Evolutionary conservation across 2,113 vertebrate genomes (phyloP).

Genomic region (Ciconia boyciana): DNA sequence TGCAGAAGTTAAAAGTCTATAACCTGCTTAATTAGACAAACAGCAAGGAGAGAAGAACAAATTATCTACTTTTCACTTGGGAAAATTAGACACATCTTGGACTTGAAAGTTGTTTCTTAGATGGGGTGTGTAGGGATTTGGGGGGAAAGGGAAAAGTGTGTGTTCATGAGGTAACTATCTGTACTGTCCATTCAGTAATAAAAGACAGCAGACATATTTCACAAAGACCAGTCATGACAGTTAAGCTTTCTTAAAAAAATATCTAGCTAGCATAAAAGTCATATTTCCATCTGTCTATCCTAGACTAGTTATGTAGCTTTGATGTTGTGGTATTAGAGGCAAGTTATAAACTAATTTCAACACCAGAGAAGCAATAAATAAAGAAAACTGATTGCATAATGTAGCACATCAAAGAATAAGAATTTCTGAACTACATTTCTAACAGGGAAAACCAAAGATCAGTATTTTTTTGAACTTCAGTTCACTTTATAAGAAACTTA

Average conservation of each 20-base stretch:
- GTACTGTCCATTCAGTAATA: neutral
- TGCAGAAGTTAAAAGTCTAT: neutral
- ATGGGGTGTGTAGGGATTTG: neutral
- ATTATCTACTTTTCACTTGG: neutral
- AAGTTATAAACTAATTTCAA: neutral
- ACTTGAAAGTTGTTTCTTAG: neutral
- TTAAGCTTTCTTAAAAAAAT: neutral
- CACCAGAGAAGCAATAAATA: neutral
- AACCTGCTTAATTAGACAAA: neutral
- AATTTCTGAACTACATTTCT: neutral
- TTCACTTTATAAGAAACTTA: neutral
- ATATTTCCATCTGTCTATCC: neutral
- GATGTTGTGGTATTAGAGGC: neutral
- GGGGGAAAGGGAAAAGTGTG: neutral
- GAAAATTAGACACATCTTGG: neutral
- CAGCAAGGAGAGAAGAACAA: neutral
- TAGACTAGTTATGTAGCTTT: neutral
- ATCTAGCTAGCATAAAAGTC: neutral
- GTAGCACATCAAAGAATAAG: neutral
- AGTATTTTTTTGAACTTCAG: neutral
- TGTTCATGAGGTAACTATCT: neutral
- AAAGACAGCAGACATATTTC: neutral
- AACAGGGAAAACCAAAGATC: neutral
- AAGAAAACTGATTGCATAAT: neutral
- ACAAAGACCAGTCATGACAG: neutral